Base-by-base conservation (phyloP, 1,140 invertebrate species). In the Heliconius eleuchia region DNA sequence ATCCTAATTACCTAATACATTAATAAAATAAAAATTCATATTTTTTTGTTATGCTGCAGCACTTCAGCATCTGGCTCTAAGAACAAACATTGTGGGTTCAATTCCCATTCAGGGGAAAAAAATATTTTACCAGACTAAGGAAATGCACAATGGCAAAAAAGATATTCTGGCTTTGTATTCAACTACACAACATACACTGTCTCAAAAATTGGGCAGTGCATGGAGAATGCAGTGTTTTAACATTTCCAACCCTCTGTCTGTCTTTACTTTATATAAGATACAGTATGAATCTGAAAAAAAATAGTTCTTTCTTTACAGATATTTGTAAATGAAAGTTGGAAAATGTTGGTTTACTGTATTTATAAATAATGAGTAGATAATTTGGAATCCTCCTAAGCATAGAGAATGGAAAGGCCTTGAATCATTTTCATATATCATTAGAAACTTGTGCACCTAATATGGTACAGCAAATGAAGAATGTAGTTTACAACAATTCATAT, bases 331-430 rank as follows among this genome's bases (percentile, higher is more conserved):
- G 13, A 66, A 66, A 11, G 7, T n/a, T n/a, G 7, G 9, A 13
- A 46, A 46, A 16, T 16, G 13, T 16, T 16, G n/a, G 55, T 57
- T 57, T 57, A 23, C 55, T 23, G 55, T 23, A 19, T 6, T 57
- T 57, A 46, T 46, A 46, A 13, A 13, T 46, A 16, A 46, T 46
- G 13, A 16, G 13, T 16, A 46, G 16, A 46, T 23, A 57, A 66
- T 66, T 66, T 66, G n/a, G n/a, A 66, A 23, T 66, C 27, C 6
- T 23, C 23, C 23, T 23, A 23, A 23, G 2, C 5, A 13, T 66
- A 30, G 60, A 30, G 60, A 66, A 27, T 66, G 60, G 60, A 30
- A 66, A 66, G 27, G 27, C 60, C 60, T 66, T 66, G 60, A 66
- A 30, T 66, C 3, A 30, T 5, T 66, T 66, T 11, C 27, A 66